These are phyloP conservation scores for Acanthosepion pharaonis DNA, from an alignment of 2,888 invertebrate species.

Conservation along the genomic window DNA sequence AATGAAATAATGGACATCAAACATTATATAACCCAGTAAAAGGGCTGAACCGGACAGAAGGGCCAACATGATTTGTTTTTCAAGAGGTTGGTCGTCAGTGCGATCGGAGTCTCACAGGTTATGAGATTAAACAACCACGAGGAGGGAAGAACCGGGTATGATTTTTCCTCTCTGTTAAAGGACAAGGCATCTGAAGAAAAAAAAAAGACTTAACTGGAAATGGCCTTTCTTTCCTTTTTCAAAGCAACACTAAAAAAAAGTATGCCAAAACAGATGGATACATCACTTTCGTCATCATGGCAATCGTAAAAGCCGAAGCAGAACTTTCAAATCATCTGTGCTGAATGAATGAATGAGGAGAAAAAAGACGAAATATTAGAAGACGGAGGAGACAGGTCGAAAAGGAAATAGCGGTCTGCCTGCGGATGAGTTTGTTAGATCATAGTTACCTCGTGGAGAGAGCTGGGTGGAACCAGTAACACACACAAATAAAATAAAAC, in stretches of 20 bases:
- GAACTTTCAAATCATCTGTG: constrained; percentile 2
- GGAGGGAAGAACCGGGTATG: not conserved
- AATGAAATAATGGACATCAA: constrained; percentile 43
- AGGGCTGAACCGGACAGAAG: not conserved
- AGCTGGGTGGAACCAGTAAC: not conserved
- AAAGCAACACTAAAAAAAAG: not conserved
- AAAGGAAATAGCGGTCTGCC: not conserved
- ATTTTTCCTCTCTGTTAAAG: not conserved
- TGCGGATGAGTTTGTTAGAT: no score
- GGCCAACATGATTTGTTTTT: not conserved
- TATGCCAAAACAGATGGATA: not conserved
- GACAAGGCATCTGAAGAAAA: not conserved
- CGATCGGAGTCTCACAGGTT: not conserved
- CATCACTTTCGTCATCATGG: not conserved
- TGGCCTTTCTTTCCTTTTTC: not conserved
- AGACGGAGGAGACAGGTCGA: not conserved
- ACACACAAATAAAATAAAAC: not conserved
- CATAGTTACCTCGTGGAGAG: not conserved
- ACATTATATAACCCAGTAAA: constrained; percentile 25
- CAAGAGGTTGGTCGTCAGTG: not conserved
- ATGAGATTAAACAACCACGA: not conserved
- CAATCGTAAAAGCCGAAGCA: not conserved
- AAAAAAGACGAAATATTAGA: not conserved
- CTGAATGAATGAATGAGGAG: not conserved
- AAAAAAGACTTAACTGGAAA: not conserved